Evolutionary conservation across 2,113 vertebrate genomes (phyloP), one percentile per base, ranked within the genome.

Genomic region (Tachysurus vachellii): DNA sequence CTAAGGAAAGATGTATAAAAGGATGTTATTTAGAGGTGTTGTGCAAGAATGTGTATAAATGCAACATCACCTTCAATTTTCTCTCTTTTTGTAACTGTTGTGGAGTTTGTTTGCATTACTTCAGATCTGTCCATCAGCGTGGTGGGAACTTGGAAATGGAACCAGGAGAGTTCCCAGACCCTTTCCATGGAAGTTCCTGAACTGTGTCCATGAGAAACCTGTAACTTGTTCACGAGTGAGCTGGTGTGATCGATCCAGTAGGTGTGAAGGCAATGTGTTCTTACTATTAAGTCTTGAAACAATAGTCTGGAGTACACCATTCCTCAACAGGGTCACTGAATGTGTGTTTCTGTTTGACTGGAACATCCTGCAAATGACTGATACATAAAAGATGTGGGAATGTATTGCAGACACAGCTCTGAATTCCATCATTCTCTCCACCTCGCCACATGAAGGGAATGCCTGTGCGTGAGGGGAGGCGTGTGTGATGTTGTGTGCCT

Each of bases 321-420:
- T 82, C 36, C 59, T 64, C 59, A 5, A 9, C 4, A 23, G 42
- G 80, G 80, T 82, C 80, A 82, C 80, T 6, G 59, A 82, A 23
- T 50, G 61, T 66, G 44, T 53, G 61, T 82, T 64, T 47, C 53
- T 56, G 13, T 81, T 81, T n/a, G 56, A 62, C 61, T 83, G 61
- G 7, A 66, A 53, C 16, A 16, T 50, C 81, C 61, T 16, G 44
- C 6, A n/a, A 83, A 53, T 50, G 23, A 66, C 61, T 82, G 80
- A 82, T 83, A 5, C 7, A 50, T 66, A 53, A 83, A 83, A 83
- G 61, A 83, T 83, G 81, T 83, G 44, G 61, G 61, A 83, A 66
- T 53, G 81, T 53, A 66, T 28, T 66, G 10, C 79, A 83, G 81
- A 47, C 42, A 28, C 80, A 8, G 61, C 81, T 53, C 81, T 66